Base-by-base conservation (phyloP, 2,888 invertebrate species). In the Watsonalla binaria region DNA sequence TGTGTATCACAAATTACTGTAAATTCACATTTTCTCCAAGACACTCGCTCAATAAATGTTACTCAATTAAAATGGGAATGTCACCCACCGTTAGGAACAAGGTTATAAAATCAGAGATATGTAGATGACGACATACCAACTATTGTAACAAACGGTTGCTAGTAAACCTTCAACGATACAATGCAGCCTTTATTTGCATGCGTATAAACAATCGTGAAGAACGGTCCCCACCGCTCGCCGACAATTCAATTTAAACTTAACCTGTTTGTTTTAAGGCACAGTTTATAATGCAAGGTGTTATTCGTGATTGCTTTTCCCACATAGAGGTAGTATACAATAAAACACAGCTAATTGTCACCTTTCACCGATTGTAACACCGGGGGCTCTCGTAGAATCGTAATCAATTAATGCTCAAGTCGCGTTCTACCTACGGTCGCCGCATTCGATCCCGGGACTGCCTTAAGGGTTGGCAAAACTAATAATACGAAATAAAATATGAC, bases 401-500 rank as follows among this genome's bases (percentile, higher is more conserved):
- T 57, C 42, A 45, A 45, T 51, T n/a, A 47, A 54, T 57, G 53
- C 54, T 51, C 53, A 42, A 50, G 49, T 51, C 45, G 37, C 35
- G 37, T 48, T 53, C 52, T 51, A 51, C 60, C 60, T 56, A 60
- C 60, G 54, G 46, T 46, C 9, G 13, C 33, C 9, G 14, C 50
- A 42, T 47, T 35, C 7, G 15, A n/a, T 54, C 58, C 58, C 58
- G 57, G 57, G 56, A 56, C 45, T 35, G 46, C 24, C 47, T 53
- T 59, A 24, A 57, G 51, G 51, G 45, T 39, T 52, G 52, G 11
- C 15, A 51, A 39, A 53, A 51, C 58, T 61, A 52, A 55, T 56
- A 64, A 56, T 62, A 51, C n/a, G n/a, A n/a, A n/a, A n/a, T n/a
- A n/a, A 59, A 63, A 64, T 61, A 4, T 9, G 4, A 9, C 9